These are phyloP conservation scores for Eilema caniola DNA, from an alignment of 2,888 invertebrate species.

Conservation along the genomic window DNA sequence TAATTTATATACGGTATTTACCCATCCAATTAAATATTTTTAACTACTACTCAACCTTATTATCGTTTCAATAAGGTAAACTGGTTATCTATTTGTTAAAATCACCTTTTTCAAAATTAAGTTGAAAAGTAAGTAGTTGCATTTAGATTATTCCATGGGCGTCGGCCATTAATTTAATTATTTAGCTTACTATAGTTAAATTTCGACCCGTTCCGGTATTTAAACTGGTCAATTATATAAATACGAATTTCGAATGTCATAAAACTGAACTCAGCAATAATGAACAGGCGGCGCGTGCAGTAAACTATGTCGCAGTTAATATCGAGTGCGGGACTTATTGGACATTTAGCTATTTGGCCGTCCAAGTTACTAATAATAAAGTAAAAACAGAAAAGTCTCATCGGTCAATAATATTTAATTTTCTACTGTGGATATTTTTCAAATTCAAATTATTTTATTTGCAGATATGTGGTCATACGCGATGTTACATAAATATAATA, in stretches of 20 bases:
- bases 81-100: constrained; percentile 39
- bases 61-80: constrained; percentile 18
- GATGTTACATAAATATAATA: too few relatives aligned
- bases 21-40: neutral
- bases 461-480: too few relatives aligned
- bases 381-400: constrained; percentile 42
- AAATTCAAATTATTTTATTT: too few relatives aligned
- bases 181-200: constrained; percentile 62
- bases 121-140: constrained; percentile 39
- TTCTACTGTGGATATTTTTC: constrained; percentile 18
- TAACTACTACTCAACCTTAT: neutral
- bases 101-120: constrained; percentile 39
- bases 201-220: constrained; percentile 65
- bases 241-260: constrained; percentile 78
- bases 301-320: constrained; percentile 83
- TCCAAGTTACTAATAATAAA: constrained; percentile 55
- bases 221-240: constrained; percentile 79
- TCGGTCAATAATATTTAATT: constrained; percentile 53
- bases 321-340: constrained; percentile 78
- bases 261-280: constrained; percentile 79
- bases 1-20: too few relatives aligned
- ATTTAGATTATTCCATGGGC: constrained; percentile 46
- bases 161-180: constrained; percentile 53
- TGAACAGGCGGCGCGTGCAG: constrained; percentile 79
- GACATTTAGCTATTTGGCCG: constrained; percentile 73